These are phyloP conservation scores for Saiga tatarica DNA, from an alignment of 2,113 vertebrate genomes.

Conservation along the genomic window DNA sequence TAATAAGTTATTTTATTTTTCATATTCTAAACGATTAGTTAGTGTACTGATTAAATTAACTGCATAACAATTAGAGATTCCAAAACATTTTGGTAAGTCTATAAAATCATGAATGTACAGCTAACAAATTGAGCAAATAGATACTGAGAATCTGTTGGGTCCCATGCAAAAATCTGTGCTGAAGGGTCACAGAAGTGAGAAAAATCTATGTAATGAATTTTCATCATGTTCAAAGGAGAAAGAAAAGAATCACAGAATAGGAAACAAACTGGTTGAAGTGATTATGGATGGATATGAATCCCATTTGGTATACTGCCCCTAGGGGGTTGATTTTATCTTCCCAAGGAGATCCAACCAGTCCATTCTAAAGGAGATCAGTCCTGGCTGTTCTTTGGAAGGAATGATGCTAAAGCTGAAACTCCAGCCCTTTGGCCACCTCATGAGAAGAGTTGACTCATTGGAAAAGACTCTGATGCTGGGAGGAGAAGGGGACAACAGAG, in stretches of 20 bases:
- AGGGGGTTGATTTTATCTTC: background rate
- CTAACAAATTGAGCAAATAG: background rate
- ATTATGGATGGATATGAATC: background rate
- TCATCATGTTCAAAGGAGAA: background rate
- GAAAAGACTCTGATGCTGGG: no score
- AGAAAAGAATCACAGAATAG: background rate
- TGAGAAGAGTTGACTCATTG: no score
- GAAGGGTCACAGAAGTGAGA: background rate
- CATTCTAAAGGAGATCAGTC: no score
- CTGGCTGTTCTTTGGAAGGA: no score
- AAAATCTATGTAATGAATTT: background rate
- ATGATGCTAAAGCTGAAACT: no score
- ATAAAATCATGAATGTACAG: background rate
- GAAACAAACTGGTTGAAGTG: background rate
- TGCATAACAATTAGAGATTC: background rate
- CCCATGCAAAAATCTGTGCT: background rate
- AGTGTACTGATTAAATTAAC: background rate
- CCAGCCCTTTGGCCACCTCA: no score
- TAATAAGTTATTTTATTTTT: background rate
- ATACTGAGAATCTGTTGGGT: background rate
- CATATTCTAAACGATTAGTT: background rate
- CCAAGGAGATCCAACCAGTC: no score
- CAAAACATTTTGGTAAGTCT: background rate
- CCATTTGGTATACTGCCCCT: background rate
- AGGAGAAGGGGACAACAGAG: no score